Percentiles rank a stretch among this genome's conserved stretches.
phyloP scores from a whole-genome alignment of 2,113 vertebrate species.

The Myotis davidii region DNA sequence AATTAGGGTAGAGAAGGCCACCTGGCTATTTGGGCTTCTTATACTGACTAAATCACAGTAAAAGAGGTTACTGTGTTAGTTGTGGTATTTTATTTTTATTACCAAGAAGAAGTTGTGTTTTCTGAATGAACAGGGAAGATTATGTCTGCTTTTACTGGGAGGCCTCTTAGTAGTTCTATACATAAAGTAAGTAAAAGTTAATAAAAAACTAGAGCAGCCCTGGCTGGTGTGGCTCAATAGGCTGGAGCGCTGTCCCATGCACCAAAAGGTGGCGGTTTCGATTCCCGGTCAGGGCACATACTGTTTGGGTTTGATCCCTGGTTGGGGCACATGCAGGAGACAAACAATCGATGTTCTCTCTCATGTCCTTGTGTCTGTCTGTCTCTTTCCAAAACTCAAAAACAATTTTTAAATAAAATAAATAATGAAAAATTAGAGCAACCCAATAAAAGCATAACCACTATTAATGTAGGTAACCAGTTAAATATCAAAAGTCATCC shows the following conservation, averaged over 20 bases:
- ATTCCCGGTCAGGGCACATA: too few relatives aligned
- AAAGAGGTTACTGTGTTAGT: not conserved
- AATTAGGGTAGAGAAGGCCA: not conserved
- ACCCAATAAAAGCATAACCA: not conserved
- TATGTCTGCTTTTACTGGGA: not conserved
- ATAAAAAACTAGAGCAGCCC: not conserved
- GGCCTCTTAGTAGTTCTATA: not conserved
- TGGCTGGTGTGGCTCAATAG: not conserved
- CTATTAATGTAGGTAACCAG: not conserved
- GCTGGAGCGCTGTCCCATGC: not conserved
- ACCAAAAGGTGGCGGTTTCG: too few relatives aligned
- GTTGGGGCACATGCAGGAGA: too few relatives aligned
- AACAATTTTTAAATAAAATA: too few relatives aligned
- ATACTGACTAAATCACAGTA: not conserved
- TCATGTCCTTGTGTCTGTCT: too few relatives aligned
- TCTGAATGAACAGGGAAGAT: not conserved
- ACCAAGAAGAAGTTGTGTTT: not conserved
- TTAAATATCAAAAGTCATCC: not conserved
- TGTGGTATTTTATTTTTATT: not conserved
- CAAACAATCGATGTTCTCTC: too few relatives aligned
- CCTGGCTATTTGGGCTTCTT: not conserved
- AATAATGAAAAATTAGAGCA: not conserved
- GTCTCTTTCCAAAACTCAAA: too few relatives aligned
- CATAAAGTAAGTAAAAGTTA: not conserved
- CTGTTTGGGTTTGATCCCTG: too few relatives aligned